phyloP scores from a whole-genome alignment of 2,888 invertebrate species.

The Cosmopolites sordidus region DNA sequence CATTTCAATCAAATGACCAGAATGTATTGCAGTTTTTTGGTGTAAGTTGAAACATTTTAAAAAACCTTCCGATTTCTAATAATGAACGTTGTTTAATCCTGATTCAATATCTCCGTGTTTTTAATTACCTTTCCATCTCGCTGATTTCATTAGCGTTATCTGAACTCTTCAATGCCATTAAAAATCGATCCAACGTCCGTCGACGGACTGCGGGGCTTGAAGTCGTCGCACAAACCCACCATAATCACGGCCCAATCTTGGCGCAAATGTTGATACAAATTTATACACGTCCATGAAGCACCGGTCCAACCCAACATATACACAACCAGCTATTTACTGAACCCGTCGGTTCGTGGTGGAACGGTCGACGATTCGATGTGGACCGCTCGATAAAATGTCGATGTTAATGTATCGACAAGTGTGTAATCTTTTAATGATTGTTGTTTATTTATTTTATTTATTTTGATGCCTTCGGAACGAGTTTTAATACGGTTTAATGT shows the following conservation, averaged over 20 bases:
- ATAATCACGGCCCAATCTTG: slow-evolving; percentile 49
- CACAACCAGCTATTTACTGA: slow-evolving; percentile 27
- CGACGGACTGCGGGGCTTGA: slow-evolving; percentile 41
- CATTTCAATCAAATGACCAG: too few species aligned
- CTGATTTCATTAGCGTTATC: slow-evolving; percentile 1
- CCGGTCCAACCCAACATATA: slow-evolving; percentile 45
- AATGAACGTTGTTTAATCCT: too few species aligned
- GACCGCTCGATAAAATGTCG: slow-evolving; percentile 43
- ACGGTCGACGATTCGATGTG: slow-evolving; percentile 25
- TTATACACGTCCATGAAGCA: slow-evolving; percentile 48
- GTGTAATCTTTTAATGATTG: slow-evolving; percentile 50
- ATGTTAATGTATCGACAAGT: slow-evolving; percentile 50
- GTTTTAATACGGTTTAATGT: slow-evolving; percentile 45
- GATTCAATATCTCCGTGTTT: too few species aligned
- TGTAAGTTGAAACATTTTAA: too few species aligned
- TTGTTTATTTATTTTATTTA: slow-evolving; percentile 47
- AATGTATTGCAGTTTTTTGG: too few species aligned
- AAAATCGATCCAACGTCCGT: neutral
- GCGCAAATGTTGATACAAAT: slow-evolving; percentile 49
- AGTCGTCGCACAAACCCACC: slow-evolving; percentile 47
- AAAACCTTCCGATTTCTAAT: too few species aligned
- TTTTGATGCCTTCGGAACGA: slow-evolving; percentile 26
- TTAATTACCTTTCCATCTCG: neutral
- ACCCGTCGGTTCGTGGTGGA: neutral
- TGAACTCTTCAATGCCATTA: neutral